phyloP scores from a whole-genome alignment of 2,888 invertebrate species.

The Trilocha varians region DNA sequence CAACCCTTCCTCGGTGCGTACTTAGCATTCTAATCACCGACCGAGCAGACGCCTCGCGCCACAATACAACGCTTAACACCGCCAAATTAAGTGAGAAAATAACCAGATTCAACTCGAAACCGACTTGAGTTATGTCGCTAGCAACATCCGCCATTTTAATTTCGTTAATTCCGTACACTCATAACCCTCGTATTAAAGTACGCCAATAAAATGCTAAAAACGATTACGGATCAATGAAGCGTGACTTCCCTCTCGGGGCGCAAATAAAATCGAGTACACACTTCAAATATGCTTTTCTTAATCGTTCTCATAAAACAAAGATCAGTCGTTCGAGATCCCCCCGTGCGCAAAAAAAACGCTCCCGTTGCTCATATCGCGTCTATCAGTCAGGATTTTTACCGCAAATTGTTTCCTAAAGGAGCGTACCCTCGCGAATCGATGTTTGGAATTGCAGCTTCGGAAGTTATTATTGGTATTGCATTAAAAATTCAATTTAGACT shows the following conservation, averaged over 20 bases:
- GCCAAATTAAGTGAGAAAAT: conserved; percentile 61
- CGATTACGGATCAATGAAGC: conserved; percentile 73
- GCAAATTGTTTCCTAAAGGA: conserved; percentile 55
- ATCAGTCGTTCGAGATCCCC: conserved; percentile 61
- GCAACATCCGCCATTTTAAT: conserved; percentile 39
- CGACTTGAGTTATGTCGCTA: conserved; percentile 41
- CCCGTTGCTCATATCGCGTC: conserved; percentile 63
- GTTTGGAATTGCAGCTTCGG: conserved; percentile 41
- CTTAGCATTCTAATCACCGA: conserved; percentile 65
- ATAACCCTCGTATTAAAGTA: conserved; percentile 48
- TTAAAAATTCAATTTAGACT: conserved; percentile 38
- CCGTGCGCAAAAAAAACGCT: conserved; percentile 38
- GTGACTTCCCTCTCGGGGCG: conserved; percentile 61
- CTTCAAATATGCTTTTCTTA: conserved; percentile 75
- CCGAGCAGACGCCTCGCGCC: conserved; percentile 44
- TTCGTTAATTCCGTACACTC: conserved; percentile 48
- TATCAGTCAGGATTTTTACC: conserved; percentile 59
- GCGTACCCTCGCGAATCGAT: conserved; percentile 50
- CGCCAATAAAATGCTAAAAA: conserved; percentile 67
- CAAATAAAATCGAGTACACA: conserved; percentile 70
- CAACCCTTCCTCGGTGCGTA: conserved; percentile 52
- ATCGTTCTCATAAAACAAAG: conserved; percentile 75
- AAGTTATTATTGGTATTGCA: conserved; percentile 49
- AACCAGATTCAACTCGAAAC: conserved; percentile 34
- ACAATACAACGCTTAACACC: conserved; percentile 59